Evolutionary conservation across 2,113 vertebrate species (phyloP).

Genomic region (Bufo gargarizans): DNA sequence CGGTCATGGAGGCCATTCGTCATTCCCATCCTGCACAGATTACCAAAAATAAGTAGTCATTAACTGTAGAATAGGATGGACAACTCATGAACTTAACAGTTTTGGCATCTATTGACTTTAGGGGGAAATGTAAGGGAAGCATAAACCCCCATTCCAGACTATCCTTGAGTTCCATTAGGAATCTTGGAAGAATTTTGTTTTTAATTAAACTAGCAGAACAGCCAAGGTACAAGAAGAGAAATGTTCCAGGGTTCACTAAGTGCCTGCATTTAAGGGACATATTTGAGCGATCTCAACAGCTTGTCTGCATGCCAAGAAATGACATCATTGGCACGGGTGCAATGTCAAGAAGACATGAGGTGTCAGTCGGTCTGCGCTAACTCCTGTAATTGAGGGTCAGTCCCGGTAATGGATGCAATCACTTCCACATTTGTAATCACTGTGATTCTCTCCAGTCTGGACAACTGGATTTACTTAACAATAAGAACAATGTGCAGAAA

Average conservation of each 20-base stretch:
- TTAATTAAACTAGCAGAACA: constrained; percentile 14
- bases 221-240: constrained; percentile 27
- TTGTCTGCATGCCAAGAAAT: constrained; percentile 8
- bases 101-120: not conserved
- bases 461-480: not conserved
- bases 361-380: constrained; percentile 42
- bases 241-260: constrained; percentile 40
- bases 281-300: constrained; percentile 42
- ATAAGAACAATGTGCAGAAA: not conserved
- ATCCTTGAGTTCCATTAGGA: not conserved
- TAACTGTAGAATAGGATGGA: not conserved
- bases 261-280: constrained; percentile 46
- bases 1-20: not conserved
- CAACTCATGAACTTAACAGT: not conserved
- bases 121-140: not conserved
- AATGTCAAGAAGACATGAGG: constrained; percentile 40
- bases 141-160: constrained; percentile 2
- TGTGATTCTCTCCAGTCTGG: not conserved
- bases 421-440: not conserved
- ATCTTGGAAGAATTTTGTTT: constrained; percentile 24
- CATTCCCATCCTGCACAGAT: not conserved
- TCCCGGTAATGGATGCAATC: not conserved
- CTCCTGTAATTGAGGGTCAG: not conserved
- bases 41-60: not conserved
- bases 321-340: constrained; percentile 43